Evolutionary conservation across 2,113 vertebrate species (phyloP).

Genomic region (Amblyopsis rosae): DNA sequence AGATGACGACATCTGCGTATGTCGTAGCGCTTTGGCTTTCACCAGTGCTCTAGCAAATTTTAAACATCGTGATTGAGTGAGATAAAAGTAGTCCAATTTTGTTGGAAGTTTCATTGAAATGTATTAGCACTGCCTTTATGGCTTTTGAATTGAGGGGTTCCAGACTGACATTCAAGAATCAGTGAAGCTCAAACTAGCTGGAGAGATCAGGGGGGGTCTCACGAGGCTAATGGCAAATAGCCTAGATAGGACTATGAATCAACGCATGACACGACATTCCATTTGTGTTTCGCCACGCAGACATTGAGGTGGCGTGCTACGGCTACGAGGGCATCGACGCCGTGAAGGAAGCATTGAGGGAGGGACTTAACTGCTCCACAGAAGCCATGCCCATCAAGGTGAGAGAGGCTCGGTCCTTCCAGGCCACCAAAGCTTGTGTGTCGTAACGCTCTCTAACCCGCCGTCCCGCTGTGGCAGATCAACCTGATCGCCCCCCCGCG

Average conservation of each 20-base stretch:
- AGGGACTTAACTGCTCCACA: slow-evolving; percentile 92
- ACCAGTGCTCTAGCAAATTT: too few relatives aligned
- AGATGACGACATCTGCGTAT: too few relatives aligned
- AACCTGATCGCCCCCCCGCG: slow-evolving; percentile 97
- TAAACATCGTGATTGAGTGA: too few relatives aligned
- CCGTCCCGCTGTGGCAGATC: slow-evolving; percentile 75
- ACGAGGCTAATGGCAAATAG: background rate
- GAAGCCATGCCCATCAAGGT: slow-evolving; percentile 98
- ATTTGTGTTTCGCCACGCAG: slow-evolving; percentile 60
- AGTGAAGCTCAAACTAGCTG: too few relatives aligned
- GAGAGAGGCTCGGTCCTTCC: background rate
- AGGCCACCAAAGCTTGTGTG: background rate
- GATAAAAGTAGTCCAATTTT: too few relatives aligned
- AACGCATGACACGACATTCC: background rate
- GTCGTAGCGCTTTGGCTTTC: too few relatives aligned
- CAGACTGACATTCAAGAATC: too few relatives aligned
- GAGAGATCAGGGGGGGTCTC: too few relatives aligned
- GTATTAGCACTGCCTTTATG: too few relatives aligned
- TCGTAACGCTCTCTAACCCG: background rate
- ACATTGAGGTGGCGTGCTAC: slow-evolving; percentile 98
- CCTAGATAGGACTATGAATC: too few relatives aligned
- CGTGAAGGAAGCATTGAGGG: slow-evolving; percentile 94
- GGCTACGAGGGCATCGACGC: slow-evolving; percentile 98
- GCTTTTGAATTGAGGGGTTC: too few relatives aligned
- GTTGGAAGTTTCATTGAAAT: too few relatives aligned